phyloP scores from a whole-genome alignment of 2,888 invertebrate genomes.

The Brachyopa scutellaris region DNA sequence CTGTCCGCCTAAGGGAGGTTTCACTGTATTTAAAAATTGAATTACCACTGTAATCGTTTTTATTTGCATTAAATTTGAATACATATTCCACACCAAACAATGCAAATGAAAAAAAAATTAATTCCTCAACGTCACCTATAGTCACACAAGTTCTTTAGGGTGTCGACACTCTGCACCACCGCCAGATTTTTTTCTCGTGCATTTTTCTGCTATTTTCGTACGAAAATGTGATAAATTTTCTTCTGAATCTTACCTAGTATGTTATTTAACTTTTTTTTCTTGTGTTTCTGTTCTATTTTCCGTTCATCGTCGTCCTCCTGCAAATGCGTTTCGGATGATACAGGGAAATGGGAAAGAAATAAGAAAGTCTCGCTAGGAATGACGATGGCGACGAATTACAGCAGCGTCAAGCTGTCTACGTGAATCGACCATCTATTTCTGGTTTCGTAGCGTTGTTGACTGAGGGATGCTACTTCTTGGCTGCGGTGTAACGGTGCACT shows the following conservation, averaged over 20 bases:
- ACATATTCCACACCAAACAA: neutral
- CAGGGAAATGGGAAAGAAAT: constrained; percentile 49
- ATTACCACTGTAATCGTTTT: neutral
- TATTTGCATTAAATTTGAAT: too few relatives aligned
- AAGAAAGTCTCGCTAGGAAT: constrained; percentile 35
- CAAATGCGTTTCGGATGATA: constrained; percentile 9
- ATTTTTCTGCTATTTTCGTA: constrained; percentile 52
- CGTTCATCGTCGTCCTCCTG: neutral
- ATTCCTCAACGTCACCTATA: constrained; percentile 35
- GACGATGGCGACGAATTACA: constrained; percentile 56
- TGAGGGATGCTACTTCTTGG: neutral
- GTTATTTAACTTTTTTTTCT: constrained; percentile 22
- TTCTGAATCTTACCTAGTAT: constrained; percentile 45
- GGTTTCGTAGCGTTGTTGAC: constrained; percentile 3
- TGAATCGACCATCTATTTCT: constrained; percentile 56
- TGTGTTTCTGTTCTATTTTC: constrained; percentile 40
- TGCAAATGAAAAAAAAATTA: constrained; percentile 1
- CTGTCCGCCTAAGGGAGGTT: too few relatives aligned
- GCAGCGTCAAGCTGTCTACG: constrained; percentile 72
- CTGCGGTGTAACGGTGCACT: constrained; percentile 19
- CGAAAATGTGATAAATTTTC: constrained; percentile 63
- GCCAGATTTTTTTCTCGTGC: neutral
- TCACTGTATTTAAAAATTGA: too few relatives aligned
- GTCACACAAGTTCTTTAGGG: constrained; percentile 47
- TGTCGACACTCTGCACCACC: constrained; percentile 30